phyloP scores from a whole-genome alignment of 2,797 vertebrate species.

The Malurus splendens region DNA sequence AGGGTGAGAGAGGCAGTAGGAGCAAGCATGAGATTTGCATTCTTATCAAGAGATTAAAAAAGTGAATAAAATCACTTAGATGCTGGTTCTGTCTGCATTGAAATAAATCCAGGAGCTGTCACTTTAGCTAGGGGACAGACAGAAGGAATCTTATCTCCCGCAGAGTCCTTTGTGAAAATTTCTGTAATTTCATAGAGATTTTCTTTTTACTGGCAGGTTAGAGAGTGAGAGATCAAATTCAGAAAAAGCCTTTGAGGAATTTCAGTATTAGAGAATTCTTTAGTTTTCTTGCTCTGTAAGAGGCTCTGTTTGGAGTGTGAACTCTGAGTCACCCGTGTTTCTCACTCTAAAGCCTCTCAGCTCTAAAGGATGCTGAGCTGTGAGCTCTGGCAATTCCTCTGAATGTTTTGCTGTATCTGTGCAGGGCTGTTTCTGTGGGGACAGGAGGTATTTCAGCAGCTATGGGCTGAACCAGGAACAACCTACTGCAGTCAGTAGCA shows the following conservation, averaged over 20 bases:
- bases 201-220: neutral
- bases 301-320: neutral
- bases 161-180: neutral
- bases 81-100: neutral
- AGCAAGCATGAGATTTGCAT: constrained; percentile 32
- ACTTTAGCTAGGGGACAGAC: neutral
- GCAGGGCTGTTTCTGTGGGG: neutral
- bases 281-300: neutral
- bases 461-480: neutral
- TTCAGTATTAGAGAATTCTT: neutral
- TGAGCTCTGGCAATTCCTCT: neutral
- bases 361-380: neutral
- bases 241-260: neutral
- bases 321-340: neutral
- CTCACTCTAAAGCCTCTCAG: neutral
- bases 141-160: accelerated
- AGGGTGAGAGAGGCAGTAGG: neutral
- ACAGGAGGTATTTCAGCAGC: neutral
- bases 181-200: neutral
- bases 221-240: neutral
- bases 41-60: constrained; percentile 18
- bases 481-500: neutral
- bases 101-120: constrained; percentile 20
- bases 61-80: neutral
- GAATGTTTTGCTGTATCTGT: neutral